Base-by-base conservation (phyloP, 2,113 vertebrate species). In the Gasterosteus nipponicus region DNA sequence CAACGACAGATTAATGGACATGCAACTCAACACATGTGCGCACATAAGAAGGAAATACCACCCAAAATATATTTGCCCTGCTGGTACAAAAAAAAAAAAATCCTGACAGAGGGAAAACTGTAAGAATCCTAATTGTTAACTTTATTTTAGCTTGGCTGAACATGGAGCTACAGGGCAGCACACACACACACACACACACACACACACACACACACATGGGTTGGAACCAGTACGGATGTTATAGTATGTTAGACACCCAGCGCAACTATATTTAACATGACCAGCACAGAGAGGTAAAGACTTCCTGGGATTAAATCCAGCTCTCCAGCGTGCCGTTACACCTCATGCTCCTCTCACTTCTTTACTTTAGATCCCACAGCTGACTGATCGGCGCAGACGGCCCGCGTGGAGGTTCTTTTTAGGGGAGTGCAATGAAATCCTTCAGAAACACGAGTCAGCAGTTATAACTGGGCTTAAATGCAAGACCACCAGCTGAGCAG, bases 231-330 rank as follows among this genome's bases (percentile, higher is more conserved):
- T 57, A 44, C 65, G 53, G 15, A 8, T 53, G 66, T 83, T 87
- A 85, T 78, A 74, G 82, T 81, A 70, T 61, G 77, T 71, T 73
- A 69, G 86, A 86, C 58, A 87, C 76, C 72, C 72, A 76, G 19
- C 74, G n/a, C 71, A n/a, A 3, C 47, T 71, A 92, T 90, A 83
- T 92, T 88, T 91, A 92, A 87, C 9, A 0, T 44, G 81, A 85
- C 56, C 67, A 61, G 71, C 71, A 74, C 58, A 68, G 54, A 70
- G 56, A 77, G 67, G 76, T 51, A 81, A 88, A 74, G 83, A 91
- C 88, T 90, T 90, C 85, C 88, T 66, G 42, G 87, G 89, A 87
- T 88, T 87, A 83, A 80, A 73, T 76, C 29, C 69, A 77, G 75
- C 86, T 83, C 65, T 68, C 42, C 74, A 64, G 67, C 65, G 7